Percentiles rank a stretch among this genome's conserved stretches.
Evolutionary conservation across 2,797 vertebrate species (phyloP).

Genomic region (Lycodopsis pacificus): DNA sequence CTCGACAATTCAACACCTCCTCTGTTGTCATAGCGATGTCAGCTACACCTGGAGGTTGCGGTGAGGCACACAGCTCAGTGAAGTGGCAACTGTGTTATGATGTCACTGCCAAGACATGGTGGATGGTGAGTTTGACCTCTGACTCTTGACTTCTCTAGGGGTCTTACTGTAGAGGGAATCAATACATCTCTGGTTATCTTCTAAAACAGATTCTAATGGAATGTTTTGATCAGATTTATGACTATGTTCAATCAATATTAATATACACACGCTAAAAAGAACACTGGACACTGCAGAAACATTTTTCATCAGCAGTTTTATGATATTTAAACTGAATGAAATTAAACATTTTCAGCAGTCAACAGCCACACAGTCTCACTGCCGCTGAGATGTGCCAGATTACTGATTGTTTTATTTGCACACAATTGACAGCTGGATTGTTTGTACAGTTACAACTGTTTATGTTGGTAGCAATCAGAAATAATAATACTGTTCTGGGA

Average conservation of each 20-base stretch:
- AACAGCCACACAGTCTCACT: not conserved
- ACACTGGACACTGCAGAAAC: not conserved
- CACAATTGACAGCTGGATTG: not conserved
- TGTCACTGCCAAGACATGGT: constrained; percentile 91
- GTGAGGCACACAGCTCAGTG: constrained; percentile 77
- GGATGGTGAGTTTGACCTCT: constrained; percentile 90
- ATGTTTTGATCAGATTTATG: not conserved
- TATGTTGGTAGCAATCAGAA: not conserved
- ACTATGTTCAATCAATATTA: not conserved
- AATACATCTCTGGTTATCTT: not conserved
- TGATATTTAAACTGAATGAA: not conserved
- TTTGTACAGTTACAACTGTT: not conserved
- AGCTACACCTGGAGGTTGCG: constrained; percentile 32
- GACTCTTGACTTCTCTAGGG: not conserved
- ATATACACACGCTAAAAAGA: not conserved
- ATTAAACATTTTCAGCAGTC: too few species aligned
- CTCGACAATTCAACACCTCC: constrained; percentile 34
- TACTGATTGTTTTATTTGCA: not conserved
- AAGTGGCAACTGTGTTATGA: constrained; percentile 94
- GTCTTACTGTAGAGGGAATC: not conserved
- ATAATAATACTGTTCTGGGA: not conserved
- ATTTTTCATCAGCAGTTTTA: not conserved
- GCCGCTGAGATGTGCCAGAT: not conserved
- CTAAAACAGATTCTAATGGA: not conserved
- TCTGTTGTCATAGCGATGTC: constrained; percentile 55